Base-by-base conservation (phyloP, 2,113 vertebrate species). In the Uria aalge region DNA sequence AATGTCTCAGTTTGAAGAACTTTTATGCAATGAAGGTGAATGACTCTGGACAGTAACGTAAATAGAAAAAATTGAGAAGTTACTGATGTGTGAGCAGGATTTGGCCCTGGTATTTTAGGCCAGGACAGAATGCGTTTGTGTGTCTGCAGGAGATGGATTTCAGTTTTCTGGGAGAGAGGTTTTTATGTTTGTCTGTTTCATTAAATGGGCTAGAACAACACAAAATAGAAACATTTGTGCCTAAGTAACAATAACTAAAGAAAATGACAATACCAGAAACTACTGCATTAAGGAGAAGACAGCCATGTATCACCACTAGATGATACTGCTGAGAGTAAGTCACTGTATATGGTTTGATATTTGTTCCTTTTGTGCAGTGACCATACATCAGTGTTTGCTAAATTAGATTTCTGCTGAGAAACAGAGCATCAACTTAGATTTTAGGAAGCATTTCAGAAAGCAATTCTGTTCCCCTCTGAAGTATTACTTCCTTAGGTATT, bases 381-480 rank as follows among this genome's bases (percentile, higher is more conserved):
- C 92, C 73, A 18, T 95, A 62, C 69, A 94, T 95, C 95, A 91
- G 34, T 48, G 53, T 85, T 80, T 45, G 48, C 69, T 93, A 90
- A 93, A 97, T 97, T 84, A 93, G 84, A 78, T 95, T 95, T 92
- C 84, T 94, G 87, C 89, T 40, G 75, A 89, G 89, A 90, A 96
- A 77, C 83, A 73, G 94, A 80, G 67, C 87, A 87, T 88, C 76
- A 32, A 36, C 53, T 59, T 36, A 23, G 5, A 75, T 85, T 81
- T 96, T 32, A 71, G 73, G 52, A 86, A 79, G 85, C 62, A 52
- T 47, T 96, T 89, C 34, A 74, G 81, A 94, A 86, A 79, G 68
- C 81, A 92, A 88, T 94, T 67, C 78, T 38, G 10, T 16, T 86
- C 89, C 29, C 18, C n/a, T 53, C 45, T 64, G 5, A 73, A 34